A percentile compares a stretch with the other conserved stretches of the same genome.
These are phyloP conservation scores for Muscidifurax raptorellus DNA, from an alignment of 1,140 invertebrate genomes.

Conservation along the genomic window DNA sequence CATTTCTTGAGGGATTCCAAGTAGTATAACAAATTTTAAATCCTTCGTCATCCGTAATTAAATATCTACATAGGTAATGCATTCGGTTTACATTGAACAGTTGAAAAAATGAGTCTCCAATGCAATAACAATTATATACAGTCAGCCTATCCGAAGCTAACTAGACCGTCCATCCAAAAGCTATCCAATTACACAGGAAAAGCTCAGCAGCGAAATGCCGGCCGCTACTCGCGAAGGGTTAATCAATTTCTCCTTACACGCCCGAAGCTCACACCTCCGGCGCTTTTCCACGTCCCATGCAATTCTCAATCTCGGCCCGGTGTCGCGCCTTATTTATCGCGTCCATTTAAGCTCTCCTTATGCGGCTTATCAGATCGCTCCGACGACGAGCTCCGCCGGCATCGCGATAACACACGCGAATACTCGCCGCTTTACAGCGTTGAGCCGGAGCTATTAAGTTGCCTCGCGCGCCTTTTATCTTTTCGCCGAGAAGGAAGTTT, in stretches of 20 bases:
- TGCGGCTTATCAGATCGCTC: slow-evolving; percentile 40
- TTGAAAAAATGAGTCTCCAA: too few species aligned
- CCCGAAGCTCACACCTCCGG: neutral
- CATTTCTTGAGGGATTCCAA: too few species aligned
- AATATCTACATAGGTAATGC: too few species aligned
- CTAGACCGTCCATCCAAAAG: too few species aligned
- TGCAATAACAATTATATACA: too few species aligned
- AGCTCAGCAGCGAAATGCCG: neutral
- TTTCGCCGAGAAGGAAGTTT: slow-evolving; percentile 4
- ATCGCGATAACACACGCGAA: slow-evolving; percentile 14
- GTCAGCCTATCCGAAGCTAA: too few species aligned
- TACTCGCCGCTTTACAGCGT: neutral
- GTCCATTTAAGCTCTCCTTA: slow-evolving; percentile 33
- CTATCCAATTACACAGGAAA: neutral
- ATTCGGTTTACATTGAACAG: too few species aligned
- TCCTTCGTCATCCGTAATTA: too few species aligned
- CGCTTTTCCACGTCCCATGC: neutral
- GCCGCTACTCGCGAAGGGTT: slow-evolving; percentile 3
- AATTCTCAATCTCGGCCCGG: neutral
- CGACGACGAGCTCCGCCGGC: neutral
- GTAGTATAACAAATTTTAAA: too few species aligned
- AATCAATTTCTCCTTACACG: slow-evolving; percentile 44
- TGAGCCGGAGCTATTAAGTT: neutral
- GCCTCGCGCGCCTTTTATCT: slow-evolving; percentile 1
- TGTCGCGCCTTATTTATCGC: slow-evolving; percentile 41